Percentiles rank a stretch among this genome's conserved stretches.
phyloP scores from a whole-genome alignment of 1,140 invertebrate species.

The Formica exsecta region DNA sequence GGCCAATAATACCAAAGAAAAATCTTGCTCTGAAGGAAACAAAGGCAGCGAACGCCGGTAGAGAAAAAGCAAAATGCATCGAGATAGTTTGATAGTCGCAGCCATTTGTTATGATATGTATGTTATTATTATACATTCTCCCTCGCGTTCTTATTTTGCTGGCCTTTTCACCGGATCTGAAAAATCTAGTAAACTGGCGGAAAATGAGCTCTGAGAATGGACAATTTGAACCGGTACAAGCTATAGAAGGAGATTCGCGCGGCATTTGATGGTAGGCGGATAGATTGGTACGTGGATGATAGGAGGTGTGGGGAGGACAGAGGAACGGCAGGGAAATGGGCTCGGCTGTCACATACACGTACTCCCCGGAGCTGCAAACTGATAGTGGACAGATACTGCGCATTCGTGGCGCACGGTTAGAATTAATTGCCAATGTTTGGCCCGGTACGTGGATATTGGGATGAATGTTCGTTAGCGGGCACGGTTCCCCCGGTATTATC shows the following conservation, averaged over 20 bases:
- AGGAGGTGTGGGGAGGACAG: conserved; percentile 38
- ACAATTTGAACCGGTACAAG: conserved; percentile 12
- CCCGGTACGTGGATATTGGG: conserved; percentile 76
- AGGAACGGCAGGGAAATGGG: conserved; percentile 69
- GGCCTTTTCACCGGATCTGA: conserved; percentile 9
- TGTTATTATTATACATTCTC: conserved; percentile 46
- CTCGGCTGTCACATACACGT: conserved; percentile 80
- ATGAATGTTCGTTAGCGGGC: conserved; percentile 79
- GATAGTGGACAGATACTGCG: conserved; percentile 81
- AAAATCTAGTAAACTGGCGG: conserved; percentile 19
- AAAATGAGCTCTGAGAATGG: not conserved
- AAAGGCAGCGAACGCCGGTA: not conserved
- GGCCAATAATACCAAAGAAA: conserved; percentile 7
- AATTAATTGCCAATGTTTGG: conserved; percentile 82
- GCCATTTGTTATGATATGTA: conserved; percentile 54
- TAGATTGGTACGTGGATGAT: conserved; percentile 49
- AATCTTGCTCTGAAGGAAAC: conserved; percentile 18
- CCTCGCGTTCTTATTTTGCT: not conserved
- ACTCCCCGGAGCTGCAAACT: conserved; percentile 78
- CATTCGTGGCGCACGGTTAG: conserved; percentile 78
- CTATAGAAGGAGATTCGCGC: conserved; percentile 31
- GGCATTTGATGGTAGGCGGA: conserved; percentile 18
- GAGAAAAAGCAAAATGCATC: conserved; percentile 25
- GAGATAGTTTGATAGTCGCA: conserved; percentile 60
- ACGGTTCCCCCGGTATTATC: conserved; percentile 64